These are phyloP conservation scores for Solenopsis invicta DNA, from an alignment of 1,140 invertebrate species.

Conservation along the genomic window DNA sequence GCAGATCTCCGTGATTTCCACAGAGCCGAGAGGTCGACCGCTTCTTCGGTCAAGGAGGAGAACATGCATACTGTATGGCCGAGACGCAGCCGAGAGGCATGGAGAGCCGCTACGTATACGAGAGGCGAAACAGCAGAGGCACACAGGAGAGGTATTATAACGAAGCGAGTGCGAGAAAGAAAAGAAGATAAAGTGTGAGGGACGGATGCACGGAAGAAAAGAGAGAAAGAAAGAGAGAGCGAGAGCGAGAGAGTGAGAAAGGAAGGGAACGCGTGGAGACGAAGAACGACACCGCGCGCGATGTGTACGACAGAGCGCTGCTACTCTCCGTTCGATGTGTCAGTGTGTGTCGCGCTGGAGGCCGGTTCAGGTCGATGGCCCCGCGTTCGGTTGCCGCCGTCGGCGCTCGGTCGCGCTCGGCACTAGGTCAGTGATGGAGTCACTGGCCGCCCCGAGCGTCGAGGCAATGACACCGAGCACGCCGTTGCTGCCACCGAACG, in stretches of 20 bases:
- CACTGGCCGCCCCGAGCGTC: conserved; percentile 87
- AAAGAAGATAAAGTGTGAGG: conserved; percentile 29
- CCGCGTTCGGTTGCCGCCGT: conserved; percentile 78
- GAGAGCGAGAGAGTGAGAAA: conserved; percentile 41
- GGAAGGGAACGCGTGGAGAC: conserved; percentile 44
- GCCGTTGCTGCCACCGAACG: conserved; percentile 74
- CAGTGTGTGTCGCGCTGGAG: conserved; percentile 79
- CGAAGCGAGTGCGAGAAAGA: conserved; percentile 7
- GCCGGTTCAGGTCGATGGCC: conserved; percentile 84
- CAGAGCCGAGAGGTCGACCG: conserved; percentile 17
- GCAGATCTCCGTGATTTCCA: conserved; percentile 60
- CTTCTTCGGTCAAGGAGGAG: conserved; percentile 14
- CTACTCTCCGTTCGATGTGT: conserved; percentile 64
- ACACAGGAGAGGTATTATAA: no score
- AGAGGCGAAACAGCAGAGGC: conserved; percentile 17
- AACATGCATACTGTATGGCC: conserved; percentile 24
- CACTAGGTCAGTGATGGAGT: conserved; percentile 88
- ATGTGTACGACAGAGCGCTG: conserved; percentile 71
- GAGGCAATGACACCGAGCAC: conserved; percentile 87
- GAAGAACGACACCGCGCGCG: conserved; percentile 51
- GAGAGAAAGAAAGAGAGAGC: conserved; percentile 44
- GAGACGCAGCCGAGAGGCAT: conserved; percentile 30
- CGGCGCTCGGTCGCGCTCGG: conserved; percentile 81
- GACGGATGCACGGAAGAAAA: conserved; percentile 24
- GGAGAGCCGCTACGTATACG: conserved; percentile 29